These are phyloP conservation scores for Camponotus floridanus DNA, from an alignment of 1,140 invertebrate genomes.

Conservation along the genomic window DNA sequence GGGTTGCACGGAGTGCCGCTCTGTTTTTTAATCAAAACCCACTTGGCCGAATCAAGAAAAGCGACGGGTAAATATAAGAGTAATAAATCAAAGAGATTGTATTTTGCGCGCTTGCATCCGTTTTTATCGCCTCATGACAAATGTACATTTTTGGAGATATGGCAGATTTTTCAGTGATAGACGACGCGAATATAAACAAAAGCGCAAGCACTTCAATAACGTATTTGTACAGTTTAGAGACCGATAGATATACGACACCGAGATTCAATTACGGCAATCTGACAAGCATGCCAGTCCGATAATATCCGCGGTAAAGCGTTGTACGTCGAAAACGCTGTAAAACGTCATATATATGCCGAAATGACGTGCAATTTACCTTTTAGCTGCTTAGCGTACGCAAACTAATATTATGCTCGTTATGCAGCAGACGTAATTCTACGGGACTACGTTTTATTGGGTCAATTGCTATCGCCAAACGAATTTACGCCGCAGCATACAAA, in stretches of 20 bases:
- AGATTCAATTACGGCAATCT: conserved; percentile 48
- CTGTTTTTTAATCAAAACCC: conserved; percentile 49
- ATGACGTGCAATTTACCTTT: conserved; percentile 26
- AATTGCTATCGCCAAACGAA: conserved; percentile 48
- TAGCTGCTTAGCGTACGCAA: conserved; percentile 35
- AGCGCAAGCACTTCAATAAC: conserved; percentile 53
- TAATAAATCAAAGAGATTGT: conserved; percentile 60
- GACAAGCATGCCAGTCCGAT: background rate
- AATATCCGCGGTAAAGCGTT: conserved; percentile 43
- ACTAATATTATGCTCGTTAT: conserved; percentile 52
- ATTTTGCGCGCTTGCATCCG: conserved; percentile 33
- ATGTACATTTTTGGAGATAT: conserved; percentile 58
- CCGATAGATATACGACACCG: conserved; percentile 11
- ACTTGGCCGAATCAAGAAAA: conserved; percentile 52
- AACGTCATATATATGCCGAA: conserved; percentile 23
- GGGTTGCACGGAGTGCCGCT: background rate
- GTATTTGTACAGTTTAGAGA: conserved; percentile 42
- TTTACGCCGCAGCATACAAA: conserved; percentile 43
- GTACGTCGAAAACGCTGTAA: conserved; percentile 29
- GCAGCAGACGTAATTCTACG: conserved; percentile 45
- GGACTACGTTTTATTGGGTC: conserved; percentile 52
- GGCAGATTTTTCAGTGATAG: conserved; percentile 52
- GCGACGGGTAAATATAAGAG: conserved; percentile 50
- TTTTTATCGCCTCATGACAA: conserved; percentile 63
- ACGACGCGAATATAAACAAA: conserved; percentile 54